phyloP scores from a whole-genome alignment of 2,888 invertebrate species.

The Latrodectus elegans region DNA sequence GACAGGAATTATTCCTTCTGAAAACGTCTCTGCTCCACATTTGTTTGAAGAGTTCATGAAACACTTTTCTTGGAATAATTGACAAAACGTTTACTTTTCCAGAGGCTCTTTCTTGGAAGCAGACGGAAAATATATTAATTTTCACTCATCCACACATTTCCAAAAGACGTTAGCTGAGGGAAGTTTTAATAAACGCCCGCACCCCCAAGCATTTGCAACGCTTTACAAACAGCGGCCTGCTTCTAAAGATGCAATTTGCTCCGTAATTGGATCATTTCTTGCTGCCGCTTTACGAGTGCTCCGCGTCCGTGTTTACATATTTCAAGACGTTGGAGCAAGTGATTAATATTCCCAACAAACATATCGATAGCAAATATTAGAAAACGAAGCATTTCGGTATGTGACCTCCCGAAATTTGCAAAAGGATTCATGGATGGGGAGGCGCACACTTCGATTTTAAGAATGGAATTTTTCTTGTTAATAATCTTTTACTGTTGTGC shows the following conservation, averaged over 20 bases:
- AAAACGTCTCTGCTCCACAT: no score
- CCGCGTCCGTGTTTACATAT: background rate
- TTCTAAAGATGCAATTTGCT: background rate
- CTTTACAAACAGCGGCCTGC: conserved; percentile 6
- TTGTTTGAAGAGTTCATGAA: no score
- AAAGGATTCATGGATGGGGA: no score
- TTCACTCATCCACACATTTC: background rate
- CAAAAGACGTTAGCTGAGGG: background rate
- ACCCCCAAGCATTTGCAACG: background rate
- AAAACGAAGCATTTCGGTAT: background rate
- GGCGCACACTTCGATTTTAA: no score
- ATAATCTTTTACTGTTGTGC: no score
- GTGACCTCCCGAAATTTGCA: no score
- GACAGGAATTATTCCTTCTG: background rate
- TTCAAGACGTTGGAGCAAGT: background rate
- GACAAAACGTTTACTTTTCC: no score
- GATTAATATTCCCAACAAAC: conserved; percentile 2
- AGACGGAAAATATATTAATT: background rate
- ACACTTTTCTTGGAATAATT: no score
- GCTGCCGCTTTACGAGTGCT: background rate
- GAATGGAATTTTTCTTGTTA: no score
- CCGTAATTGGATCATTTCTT: conserved; percentile 14
- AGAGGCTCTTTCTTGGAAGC: no score
- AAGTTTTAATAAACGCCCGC: conserved; percentile 7
- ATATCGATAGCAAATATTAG: background rate